Base-by-base conservation (phyloP, 1,140 invertebrate genomes). In the Eurosta solidaginis region DNA sequence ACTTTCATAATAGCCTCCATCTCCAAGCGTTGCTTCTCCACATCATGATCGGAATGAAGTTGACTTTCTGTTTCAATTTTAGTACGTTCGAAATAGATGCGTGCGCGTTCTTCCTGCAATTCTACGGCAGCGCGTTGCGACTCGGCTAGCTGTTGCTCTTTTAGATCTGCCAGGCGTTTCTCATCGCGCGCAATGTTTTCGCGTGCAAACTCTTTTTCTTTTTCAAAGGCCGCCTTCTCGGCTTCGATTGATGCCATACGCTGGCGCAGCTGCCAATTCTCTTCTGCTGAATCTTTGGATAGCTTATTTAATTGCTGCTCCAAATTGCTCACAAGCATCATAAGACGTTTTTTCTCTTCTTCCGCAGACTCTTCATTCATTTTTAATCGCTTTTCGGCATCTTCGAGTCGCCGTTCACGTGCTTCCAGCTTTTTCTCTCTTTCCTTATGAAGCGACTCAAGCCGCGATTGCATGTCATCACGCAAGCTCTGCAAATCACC, bases 1-100 rank as follows among this genome's bases (percentile, higher is more conserved):
- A 89, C 88, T 81, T 89, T 83, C 3, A 90, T 83, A 5, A 89
- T 88, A 1, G 89, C 88, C 54, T 90, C 89, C n/a, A 90, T 78
- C 82, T 90, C 89, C 1, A 85, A 76, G 49, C 88, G 87, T 33
- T 86, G 82, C 74, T 84, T 85, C 77, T 89, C 84, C 3, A 81
- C 36, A 79, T 88, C 87, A 25, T 82, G 83, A 27, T 78, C 78
- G 7, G 77, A 80, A 76, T 85, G 80, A 4, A 90, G 80, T 76
- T 87, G 87, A 33, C 83, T 82, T 63, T 84, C 83, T 27, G 89
- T 87, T 81, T 90, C 88, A 4, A 89, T 29, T 78, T 88, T 84
- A 6, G 88, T 82, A 79, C 87, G 87, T 80, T 90, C 89, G 0
- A 89, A 81, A 4, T 85, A 77, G 9, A 90, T 44, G 17, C 81